Base-by-base conservation (phyloP, 1,140 invertebrate genomes). In the Drosophila ananassae region DNA sequence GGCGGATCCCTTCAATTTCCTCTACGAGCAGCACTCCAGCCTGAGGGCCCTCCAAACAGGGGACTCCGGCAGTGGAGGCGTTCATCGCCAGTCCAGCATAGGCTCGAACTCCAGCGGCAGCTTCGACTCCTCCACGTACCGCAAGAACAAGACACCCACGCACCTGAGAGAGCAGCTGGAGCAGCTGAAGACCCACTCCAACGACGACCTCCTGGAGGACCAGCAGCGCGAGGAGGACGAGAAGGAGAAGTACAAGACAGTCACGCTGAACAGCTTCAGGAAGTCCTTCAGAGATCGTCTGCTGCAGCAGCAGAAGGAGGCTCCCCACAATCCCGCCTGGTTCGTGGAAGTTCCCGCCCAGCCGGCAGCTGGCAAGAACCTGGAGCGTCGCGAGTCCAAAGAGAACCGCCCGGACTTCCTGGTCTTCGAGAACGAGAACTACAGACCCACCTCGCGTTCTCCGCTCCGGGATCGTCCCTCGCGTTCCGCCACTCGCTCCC, bases 211-310 rank as follows among this genome's bases (percentile, higher is more conserved):
- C 50, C 67, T 75, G 4, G 85, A 90, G 55, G 76, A 75, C 22
- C 66, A 60, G 62, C 68, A 61, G 41, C 56, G 69, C 32, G 79
- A 91, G 39, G 66, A 78, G 48, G 80, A 85, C 24, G 89, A 91
- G 21, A 71, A 75, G 0, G 90, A 91, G 7, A 91, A 91, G 57
- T 91, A 90, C 63, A 90, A 84, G 47, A 91, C 90, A 7, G 82
- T 91, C 8, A 91, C 90, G 0, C n/a, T 91, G 5, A 91, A 83
- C 57, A 91, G 90, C 58, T 91, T 91, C 55, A 83, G 90, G 13
- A 91, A 91, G 63, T 91, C 90, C 12, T 91, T 91, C 47, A 79
- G 90, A 8, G 90, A 91, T n/a, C 85, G 87, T 6, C 54, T 91
- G 66, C 51, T 91, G 54, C 73, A 83, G 48, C 82, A 90, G 44